Percentiles rank a stretch among this genome's conserved stretches.
Evolutionary conservation across 2,797 vertebrate species (phyloP).

Genomic region (Xyrichtys novacula): DNA sequence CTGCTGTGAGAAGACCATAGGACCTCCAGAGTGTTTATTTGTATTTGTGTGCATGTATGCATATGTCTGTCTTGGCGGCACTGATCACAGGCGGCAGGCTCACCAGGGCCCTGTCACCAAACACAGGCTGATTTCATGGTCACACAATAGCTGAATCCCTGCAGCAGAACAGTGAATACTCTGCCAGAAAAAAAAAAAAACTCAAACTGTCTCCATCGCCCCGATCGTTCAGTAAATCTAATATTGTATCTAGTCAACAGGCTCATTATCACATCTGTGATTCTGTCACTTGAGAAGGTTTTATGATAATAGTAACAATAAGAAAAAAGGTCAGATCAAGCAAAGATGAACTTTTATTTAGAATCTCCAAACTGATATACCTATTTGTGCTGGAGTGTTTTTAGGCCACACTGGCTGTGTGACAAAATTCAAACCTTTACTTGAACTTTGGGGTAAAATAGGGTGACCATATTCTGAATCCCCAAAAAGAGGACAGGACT

Average conservation of each 20-base stretch:
- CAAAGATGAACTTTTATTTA: neutral
- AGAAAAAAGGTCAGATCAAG: neutral
- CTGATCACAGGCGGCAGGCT: constrained; percentile 65
- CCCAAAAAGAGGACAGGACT: too few species aligned
- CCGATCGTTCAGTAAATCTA: constrained; percentile 18
- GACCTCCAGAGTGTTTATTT: constrained; percentile 19
- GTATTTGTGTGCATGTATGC: constrained; percentile 41
- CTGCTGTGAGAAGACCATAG: constrained; percentile 23
- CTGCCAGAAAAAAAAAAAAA: constrained; percentile 25
- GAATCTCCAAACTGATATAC: too few species aligned
- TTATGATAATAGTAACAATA: too few species aligned
- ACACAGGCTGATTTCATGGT: constrained; percentile 70
- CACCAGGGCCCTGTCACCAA: constrained; percentile 66
- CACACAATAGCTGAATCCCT: constrained; percentile 52
- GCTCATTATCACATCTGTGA: neutral
- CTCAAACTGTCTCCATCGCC: constrained; percentile 27
- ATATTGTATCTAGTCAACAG: neutral
- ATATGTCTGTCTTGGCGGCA: constrained; percentile 47
- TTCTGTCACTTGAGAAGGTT: neutral
- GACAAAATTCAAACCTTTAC: too few species aligned
- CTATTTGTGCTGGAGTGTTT: neutral
- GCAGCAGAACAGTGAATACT: constrained; percentile 24
- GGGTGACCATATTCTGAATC: too few species aligned
- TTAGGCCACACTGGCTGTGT: too few species aligned
- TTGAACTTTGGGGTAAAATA: too few species aligned